A percentile compares a stretch with the other conserved stretches of the same genome.
These are phyloP conservation scores for Acleris emargana DNA, from an alignment of 2,888 invertebrate species.

Conservation along the genomic window DNA sequence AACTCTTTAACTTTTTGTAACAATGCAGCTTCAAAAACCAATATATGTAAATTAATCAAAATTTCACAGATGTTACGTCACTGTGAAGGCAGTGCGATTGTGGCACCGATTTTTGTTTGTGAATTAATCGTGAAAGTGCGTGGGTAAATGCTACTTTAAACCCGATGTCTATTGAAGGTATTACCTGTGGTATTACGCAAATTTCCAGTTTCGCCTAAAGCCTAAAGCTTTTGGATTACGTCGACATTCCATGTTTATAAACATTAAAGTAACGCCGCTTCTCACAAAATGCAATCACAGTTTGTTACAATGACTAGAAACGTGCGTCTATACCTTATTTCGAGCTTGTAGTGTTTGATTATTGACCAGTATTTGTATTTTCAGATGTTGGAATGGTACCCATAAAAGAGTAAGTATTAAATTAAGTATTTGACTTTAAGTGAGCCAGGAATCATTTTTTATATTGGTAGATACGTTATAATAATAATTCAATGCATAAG, in stretches of 20 bases:
- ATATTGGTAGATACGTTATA: too few relatives aligned
- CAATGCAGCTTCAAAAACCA: conserved; percentile 52
- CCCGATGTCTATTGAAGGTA: conserved; percentile 40
- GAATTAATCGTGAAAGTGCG: conserved; percentile 64
- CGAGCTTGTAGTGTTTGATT: conserved; percentile 33
- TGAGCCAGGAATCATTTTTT: too few relatives aligned
- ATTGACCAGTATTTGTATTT: conserved; percentile 65
- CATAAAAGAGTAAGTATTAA: conserved; percentile 93
- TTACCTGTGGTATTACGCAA: too few relatives aligned
- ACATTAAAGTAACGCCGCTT: neutral
- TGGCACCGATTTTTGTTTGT: conserved; percentile 49
- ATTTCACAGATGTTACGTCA: conserved; percentile 51
- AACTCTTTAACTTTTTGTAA: conserved; percentile 41
- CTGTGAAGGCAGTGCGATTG: conserved; percentile 46
- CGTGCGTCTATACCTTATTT: neutral
- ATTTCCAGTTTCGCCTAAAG: conserved; percentile 29
- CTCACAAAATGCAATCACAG: too few relatives aligned
- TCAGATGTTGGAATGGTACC: conserved; percentile 97
- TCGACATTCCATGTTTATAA: conserved; percentile 18
- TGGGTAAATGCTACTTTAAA: conserved; percentile 52
- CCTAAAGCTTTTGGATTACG: conserved; percentile 23
- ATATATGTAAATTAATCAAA: conserved; percentile 66
- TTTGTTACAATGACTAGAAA: too few relatives aligned
- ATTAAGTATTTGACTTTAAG: too few relatives aligned
- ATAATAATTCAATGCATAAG: too few relatives aligned